Conservation (phyloP, 2,888 invertebrate genomes). For the Stratiomys singularior region DNA sequence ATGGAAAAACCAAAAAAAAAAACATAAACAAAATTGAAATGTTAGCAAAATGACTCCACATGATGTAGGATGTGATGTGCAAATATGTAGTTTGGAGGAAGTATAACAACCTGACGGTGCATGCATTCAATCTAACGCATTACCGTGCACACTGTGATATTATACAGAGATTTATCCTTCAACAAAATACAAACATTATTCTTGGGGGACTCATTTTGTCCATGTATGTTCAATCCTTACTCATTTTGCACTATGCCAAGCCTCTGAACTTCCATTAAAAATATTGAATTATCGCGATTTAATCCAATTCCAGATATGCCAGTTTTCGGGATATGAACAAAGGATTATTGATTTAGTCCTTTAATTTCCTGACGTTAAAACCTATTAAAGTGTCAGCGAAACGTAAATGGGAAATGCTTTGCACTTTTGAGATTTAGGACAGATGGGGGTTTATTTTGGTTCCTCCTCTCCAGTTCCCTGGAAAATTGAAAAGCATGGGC, state of each 20-base stretch:
- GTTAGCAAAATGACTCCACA: not conserved
- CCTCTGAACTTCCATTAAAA: conserved; percentile 46
- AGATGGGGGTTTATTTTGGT: not conserved
- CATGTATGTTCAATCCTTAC: conserved; percentile 15
- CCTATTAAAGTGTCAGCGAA: conserved; percentile 55
- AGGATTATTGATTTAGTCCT: conserved; percentile 56
- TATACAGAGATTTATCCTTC: not conserved
- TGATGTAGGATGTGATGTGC: conserved; percentile 6
- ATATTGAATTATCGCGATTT: conserved; percentile 56
- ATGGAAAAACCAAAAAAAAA: conserved; percentile 10
- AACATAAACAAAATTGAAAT: not conserved
- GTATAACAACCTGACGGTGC: not conserved
- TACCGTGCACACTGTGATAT: not conserved
- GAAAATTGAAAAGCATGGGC: not conserved
- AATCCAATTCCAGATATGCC: conserved; percentile 56
- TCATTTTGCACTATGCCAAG: conserved; percentile 38
- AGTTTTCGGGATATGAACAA: conserved; percentile 53
- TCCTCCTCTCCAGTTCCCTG: not conserved
- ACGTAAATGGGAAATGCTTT: conserved; percentile 48
- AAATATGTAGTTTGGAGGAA: not conserved
- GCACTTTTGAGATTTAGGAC: conserved; percentile 36
- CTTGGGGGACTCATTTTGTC: not conserved
- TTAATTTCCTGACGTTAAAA: conserved; percentile 57
- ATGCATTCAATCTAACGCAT: not conserved
- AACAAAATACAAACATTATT: not conserved